These are phyloP conservation scores for Latrodectus elegans DNA, from an alignment of 2,888 invertebrate genomes.

Conservation along the genomic window DNA sequence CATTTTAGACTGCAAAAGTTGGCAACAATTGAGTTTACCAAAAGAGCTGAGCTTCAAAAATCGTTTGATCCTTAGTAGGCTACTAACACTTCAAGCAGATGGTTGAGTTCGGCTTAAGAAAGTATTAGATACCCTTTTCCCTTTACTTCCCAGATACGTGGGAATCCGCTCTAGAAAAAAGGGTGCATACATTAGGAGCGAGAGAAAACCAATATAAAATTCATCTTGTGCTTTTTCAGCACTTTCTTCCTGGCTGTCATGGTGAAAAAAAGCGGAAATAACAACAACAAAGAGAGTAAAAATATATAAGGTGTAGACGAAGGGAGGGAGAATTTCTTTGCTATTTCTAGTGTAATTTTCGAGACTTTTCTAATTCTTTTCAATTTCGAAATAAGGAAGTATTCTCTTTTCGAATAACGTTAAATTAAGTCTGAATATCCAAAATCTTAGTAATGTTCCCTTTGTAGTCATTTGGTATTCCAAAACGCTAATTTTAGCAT, in stretches of 20 bases:
- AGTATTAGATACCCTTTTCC: slow-evolving; percentile 24
- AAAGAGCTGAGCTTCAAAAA: neutral
- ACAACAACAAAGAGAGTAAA: neutral
- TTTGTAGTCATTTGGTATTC: slow-evolving; percentile 38
- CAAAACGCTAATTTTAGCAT: slow-evolving; percentile 53
- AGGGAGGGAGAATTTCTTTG: slow-evolving; percentile 24
- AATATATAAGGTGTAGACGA: neutral
- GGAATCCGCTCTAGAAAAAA: slow-evolving; percentile 6
- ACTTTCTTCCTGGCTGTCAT: neutral
- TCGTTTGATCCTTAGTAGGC: neutral
- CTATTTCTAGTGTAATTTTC: slow-evolving; percentile 32
- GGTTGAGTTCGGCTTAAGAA: slow-evolving; percentile 5
- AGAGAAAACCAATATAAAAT: slow-evolving; percentile 49
- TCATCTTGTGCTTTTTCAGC: slow-evolving; percentile 25
- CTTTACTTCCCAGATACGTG: slow-evolving; percentile 8
- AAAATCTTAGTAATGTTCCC: neutral
- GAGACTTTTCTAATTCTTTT: slow-evolving; percentile 47
- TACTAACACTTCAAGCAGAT: neutral
- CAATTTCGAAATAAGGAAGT: slow-evolving; percentile 14
- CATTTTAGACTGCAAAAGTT: too few species aligned
- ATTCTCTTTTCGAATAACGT: slow-evolving; percentile 12
- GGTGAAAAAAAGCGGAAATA: too few species aligned
- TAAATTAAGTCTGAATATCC: slow-evolving; percentile 21
- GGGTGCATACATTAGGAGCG: slow-evolving; percentile 50
- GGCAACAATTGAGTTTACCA: neutral